Base-by-base conservation (phyloP, 2,113 vertebrate species). In the Tenebrosternarchus preto region DNA sequence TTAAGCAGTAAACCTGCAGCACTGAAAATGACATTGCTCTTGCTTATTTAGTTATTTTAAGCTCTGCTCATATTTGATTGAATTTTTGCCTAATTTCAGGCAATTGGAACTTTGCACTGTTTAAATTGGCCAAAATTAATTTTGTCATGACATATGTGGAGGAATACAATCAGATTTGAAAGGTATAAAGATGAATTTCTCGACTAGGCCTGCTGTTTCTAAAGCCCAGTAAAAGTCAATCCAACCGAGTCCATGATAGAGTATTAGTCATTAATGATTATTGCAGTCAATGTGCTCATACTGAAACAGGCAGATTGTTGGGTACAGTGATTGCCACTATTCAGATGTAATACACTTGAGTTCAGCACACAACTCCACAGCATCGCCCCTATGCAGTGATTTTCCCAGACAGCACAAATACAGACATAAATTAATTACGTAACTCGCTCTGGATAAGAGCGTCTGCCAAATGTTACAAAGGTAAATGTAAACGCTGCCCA, bases 251-350 rank as follows among this genome's bases (percentile, higher is more conserved):
- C 55, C 33, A 27, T 80, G 77, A 77, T 73, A 46, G 39, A 43
- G 73, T 77, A 50, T 50, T 43, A 76, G 74, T 71, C 83, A 85
- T 68, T 27, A 80, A 61, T 17, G 31, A 70, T 83, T 83, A 83
- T 83, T 79, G 55, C 63, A 17, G n/a, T 71, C 68, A 46, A 55
- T 61, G 59, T 29, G 76, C 29, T 60, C 74, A 66, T 72, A 73
- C 73, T 68, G 56, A 53, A 61, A 82, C 72, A 73, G 73, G 50
- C 15, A 80, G 77, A 80, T 77, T 56, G 67, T 83, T 60, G 78
- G 39, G 68, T 39, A 83, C 46, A 70, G 53, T 83, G 78, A 78
- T 74, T 36, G 61, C 61, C 15, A 67, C 46, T 19, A 7, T 69
- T 78, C 64, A 39, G 53, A 73, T 8, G 76, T 46, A 20, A 46